A percentile compares a stretch with the other conserved stretches of the same genome.
phyloP scores from a whole-genome alignment of 1,140 invertebrate species.

The Drosophila willistoni region DNA sequence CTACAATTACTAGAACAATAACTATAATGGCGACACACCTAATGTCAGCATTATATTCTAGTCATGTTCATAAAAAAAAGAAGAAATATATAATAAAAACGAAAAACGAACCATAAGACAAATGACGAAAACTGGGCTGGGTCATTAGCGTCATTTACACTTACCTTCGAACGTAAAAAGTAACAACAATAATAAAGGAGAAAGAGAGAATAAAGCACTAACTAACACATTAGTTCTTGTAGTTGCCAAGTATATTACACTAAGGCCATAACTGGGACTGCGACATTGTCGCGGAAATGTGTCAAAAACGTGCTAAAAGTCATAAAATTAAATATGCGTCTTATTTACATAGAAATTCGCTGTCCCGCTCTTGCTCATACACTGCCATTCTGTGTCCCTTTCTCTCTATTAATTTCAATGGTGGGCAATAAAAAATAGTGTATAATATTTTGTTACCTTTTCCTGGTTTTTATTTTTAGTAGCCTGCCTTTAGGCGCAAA shows the following conservation, averaged over 20 bases:
- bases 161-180: constrained; percentile 46
- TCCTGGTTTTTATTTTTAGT: constrained; percentile 41
- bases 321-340: constrained; percentile 82
- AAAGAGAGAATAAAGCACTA: not conserved
- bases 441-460: constrained; percentile 32
- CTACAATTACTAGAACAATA: constrained; percentile 35
- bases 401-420: constrained; percentile 37
- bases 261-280: constrained; percentile 32
- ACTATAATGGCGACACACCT: constrained; percentile 11
- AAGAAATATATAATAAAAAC: constrained; percentile 6
- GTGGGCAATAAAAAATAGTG: constrained; percentile 59
- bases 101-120: constrained; percentile 46
- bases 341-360: constrained; percentile 66
- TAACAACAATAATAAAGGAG: not conserved
- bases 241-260: constrained; percentile 2
- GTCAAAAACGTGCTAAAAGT: constrained; percentile 82
- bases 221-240: constrained; percentile 23
- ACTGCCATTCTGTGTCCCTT: not conserved
- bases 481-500: constrained; percentile 91
- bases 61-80: constrained; percentile 16
- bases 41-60: constrained; percentile 18
- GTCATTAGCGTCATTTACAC: constrained; percentile 81
- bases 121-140: constrained; percentile 77
- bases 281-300: constrained; percentile 73
- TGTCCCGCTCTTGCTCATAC: constrained; percentile 12